Conservation (phyloP, 1,140 invertebrate genomes). For the Plodia interpunctella region DNA sequence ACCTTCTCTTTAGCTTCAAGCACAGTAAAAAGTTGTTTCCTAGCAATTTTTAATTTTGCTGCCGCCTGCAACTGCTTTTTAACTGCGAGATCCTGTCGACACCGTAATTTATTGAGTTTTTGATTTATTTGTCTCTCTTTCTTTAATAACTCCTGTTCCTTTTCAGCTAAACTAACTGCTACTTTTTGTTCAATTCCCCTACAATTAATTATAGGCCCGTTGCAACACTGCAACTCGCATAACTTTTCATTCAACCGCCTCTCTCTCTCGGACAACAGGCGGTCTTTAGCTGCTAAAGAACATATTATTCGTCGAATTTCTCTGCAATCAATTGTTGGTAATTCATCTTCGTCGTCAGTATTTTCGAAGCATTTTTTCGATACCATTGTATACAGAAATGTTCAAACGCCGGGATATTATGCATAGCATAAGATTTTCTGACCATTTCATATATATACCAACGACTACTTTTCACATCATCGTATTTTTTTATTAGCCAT, state of each 20-base stretch:
- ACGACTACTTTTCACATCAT: too few species aligned
- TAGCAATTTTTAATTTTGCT: constrained; percentile 15
- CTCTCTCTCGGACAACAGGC: not conserved
- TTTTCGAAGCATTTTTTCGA: too few species aligned
- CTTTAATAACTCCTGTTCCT: constrained; percentile 20
- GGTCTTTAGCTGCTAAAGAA: not conserved
- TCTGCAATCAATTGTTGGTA: not conserved
- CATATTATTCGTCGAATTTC: not conserved
- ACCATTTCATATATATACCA: too few species aligned
- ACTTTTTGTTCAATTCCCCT: not conserved
- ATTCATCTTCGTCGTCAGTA: not conserved
- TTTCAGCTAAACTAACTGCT: constrained; percentile 3
- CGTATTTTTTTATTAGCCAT: too few species aligned
- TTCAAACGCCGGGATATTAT: too few species aligned
- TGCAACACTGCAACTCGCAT: not conserved
- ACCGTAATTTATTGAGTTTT: constrained; percentile 18
- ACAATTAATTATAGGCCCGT: not conserved
- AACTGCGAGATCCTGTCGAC: constrained; percentile 12
- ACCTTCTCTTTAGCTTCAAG: constrained; percentile 11
- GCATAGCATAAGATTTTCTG: too few species aligned
- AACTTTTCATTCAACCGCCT: not conserved
- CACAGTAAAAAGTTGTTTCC: constrained; percentile 18
- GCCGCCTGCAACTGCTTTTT: constrained; percentile 19
- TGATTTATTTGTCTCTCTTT: constrained; percentile 18
- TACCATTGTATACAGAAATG: too few species aligned